These are phyloP conservation scores for Harlomillsia oculata DNA, from an alignment of 1,140 invertebrate genomes.

Conservation along the genomic window DNA sequence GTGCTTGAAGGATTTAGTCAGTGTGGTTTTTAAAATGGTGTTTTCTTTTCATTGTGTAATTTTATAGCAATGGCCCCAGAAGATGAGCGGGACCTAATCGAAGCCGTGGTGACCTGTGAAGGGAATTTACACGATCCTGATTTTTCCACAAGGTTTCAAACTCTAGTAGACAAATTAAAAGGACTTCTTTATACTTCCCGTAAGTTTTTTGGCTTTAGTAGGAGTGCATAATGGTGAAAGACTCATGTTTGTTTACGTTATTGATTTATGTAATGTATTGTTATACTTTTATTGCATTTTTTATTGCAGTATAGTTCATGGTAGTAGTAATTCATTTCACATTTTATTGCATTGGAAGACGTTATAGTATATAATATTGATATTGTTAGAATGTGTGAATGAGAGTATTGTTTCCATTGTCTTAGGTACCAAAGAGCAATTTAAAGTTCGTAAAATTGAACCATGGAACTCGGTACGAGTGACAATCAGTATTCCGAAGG, in stretches of 20 bases:
- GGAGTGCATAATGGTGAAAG: not conserved
- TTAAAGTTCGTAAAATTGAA: constrained; percentile 75
- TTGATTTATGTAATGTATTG: not conserved
- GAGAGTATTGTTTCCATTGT: constrained; percentile 24
- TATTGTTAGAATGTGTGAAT: no score
- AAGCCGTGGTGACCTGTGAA: constrained; percentile 68
- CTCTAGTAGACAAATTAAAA: constrained; percentile 56
- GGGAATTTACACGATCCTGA: constrained; percentile 66
- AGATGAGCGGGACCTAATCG: constrained; percentile 55
- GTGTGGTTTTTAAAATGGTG: no score
- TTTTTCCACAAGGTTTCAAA: constrained; percentile 57
- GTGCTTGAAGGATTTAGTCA: no score
- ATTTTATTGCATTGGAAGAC: no score
- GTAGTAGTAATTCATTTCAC: no score
- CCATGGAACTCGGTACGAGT: constrained; percentile 96
- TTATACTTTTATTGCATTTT: constrained; percentile 6
- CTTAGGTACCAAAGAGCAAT: constrained; percentile 47
- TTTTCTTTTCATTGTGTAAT: constrained; percentile 13
- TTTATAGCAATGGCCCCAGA: constrained; percentile 59
- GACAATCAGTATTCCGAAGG: constrained; percentile 88
- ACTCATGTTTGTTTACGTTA: constrained; percentile 4
- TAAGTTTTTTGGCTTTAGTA: constrained; percentile 38
- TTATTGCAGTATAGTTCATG: no score
- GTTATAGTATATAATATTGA: no score
- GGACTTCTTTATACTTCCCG: constrained; percentile 55